phyloP scores from a whole-genome alignment of 1,140 invertebrate species.

The Neodiprion pinetum region DNA sequence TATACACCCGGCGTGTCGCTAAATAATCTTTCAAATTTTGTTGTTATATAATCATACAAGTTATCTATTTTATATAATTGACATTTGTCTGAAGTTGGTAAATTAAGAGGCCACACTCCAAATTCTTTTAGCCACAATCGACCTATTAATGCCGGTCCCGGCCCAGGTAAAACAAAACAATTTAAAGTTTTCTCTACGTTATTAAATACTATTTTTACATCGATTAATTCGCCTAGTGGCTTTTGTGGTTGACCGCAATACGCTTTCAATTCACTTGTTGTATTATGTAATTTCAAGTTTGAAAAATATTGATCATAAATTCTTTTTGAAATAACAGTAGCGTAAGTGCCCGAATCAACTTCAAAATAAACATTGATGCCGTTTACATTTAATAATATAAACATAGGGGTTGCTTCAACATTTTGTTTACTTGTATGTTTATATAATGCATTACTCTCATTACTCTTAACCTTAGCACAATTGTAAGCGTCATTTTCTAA shows the following conservation, averaged over 20 bases:
- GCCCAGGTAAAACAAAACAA: not conserved
- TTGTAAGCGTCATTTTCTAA: not conserved
- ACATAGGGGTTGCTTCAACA: constrained; percentile 10
- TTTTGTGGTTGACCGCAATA: not conserved
- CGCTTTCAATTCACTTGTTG: not conserved
- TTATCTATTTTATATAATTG: not conserved
- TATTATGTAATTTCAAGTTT: not conserved
- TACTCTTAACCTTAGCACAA: constrained; percentile 3
- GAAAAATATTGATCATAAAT: constrained; percentile 12
- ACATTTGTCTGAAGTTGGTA: not conserved
- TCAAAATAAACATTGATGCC: constrained; percentile 18
- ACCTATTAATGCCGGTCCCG: not conserved
- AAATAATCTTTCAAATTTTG: not conserved
- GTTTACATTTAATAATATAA: constrained; percentile 2
- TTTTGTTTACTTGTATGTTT: constrained; percentile 13
- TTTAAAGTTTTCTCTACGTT: not conserved
- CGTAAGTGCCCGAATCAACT: constrained; percentile 26
- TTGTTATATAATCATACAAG: constrained; percentile 12
- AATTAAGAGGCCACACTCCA: not conserved
- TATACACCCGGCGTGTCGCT: not conserved
- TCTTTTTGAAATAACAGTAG: not conserved
- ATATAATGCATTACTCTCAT: not conserved
- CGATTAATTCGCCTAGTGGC: not conserved
- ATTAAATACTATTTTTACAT: not conserved
- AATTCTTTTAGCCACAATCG: not conserved